phyloP scores from a whole-genome alignment of 2,888 invertebrate species.

The Monopis laevigella region DNA sequence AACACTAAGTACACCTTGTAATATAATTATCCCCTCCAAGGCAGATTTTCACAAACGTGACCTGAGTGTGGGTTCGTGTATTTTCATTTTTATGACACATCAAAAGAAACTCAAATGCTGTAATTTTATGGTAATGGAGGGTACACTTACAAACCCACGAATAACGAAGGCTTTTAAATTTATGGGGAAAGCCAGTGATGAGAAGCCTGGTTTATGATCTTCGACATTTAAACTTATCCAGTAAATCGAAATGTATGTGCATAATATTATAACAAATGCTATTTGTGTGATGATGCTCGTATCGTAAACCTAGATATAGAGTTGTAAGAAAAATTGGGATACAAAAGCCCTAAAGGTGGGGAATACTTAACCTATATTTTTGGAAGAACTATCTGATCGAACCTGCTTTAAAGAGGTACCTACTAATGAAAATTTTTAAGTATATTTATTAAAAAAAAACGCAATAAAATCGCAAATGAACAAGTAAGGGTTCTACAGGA shows the following conservation, averaged over 20 bases:
- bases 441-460: no score
- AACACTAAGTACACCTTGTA: neutral
- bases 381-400: no score
- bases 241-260: constrained; percentile 5
- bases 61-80: constrained; percentile 32
- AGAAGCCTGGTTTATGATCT: constrained; percentile 44
- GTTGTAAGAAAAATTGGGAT: no score
- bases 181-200: constrained; percentile 47
- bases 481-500: no score
- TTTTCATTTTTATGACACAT: constrained; percentile 56
- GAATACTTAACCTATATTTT: no score
- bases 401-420: no score
- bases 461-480: no score
- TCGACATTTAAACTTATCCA: constrained; percentile 30
- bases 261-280: no score
- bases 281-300: no score
- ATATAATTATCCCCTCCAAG: constrained; percentile 10
- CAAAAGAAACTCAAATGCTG: constrained; percentile 62
- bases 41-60: constrained; percentile 12
- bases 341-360: no score
- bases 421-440: no score
- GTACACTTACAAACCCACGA: constrained; percentile 37
- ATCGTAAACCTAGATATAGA: no score
- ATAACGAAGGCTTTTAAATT: constrained; percentile 59
- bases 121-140: constrained; percentile 64